phyloP scores from a whole-genome alignment of 2,113 vertebrate species.

The Scolopax mira region DNA sequence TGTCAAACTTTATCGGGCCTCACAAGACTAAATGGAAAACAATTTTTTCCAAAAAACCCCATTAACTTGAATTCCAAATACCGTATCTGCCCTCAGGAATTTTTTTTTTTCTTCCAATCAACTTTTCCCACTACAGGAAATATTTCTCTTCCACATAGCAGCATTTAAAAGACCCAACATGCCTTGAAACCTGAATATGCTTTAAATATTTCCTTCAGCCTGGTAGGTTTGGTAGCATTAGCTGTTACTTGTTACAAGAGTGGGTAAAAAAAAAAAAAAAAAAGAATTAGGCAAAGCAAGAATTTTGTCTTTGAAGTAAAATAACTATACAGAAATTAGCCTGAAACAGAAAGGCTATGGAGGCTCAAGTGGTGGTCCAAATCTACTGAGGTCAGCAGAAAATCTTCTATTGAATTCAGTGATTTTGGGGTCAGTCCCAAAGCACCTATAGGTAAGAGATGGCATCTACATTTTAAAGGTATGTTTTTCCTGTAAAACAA shows the following conservation, averaged over 20 bases:
- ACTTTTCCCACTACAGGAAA: slow-evolving; percentile 26
- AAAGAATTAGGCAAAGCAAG: neutral
- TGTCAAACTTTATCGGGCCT: slow-evolving; percentile 32
- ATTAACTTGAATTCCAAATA: slow-evolving; percentile 47
- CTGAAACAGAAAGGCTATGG: neutral
- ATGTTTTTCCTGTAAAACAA: neutral
- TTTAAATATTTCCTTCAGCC: slow-evolving; percentile 13
- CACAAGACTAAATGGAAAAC: slow-evolving; percentile 32
- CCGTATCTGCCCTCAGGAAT: slow-evolving; percentile 32
- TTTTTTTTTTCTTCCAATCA: slow-evolving; percentile 45
- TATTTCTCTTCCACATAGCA: slow-evolving; percentile 41
- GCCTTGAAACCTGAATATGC: neutral
- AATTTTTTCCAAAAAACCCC: slow-evolving; percentile 5
- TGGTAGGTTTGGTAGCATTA: neutral
- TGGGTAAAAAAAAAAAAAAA: neutral
- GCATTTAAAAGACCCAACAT: slow-evolving; percentile 28
- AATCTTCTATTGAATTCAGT: neutral
- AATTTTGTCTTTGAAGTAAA: neutral
- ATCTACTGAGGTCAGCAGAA: neutral
- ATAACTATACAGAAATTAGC: neutral
- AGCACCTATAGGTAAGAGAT: neutral
- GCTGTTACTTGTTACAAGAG: neutral
- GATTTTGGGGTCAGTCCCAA: neutral
- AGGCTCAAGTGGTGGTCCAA: neutral
- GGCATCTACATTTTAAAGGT: neutral